Evolutionary conservation across 2,888 invertebrate genomes (phyloP).

Genomic region (Cosmopolites sordidus): DNA sequence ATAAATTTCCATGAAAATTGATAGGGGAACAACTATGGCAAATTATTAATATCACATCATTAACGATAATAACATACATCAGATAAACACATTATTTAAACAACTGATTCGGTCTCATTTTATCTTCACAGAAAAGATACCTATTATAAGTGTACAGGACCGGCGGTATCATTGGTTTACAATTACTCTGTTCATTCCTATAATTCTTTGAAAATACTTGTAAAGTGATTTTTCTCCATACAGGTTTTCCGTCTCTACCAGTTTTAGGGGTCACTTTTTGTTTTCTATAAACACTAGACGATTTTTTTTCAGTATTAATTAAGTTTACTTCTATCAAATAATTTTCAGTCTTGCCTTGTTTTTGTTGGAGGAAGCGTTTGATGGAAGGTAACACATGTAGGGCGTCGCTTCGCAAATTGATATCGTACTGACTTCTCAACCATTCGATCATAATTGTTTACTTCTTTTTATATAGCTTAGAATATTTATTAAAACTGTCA

Average conservation of each 20-base stretch:
- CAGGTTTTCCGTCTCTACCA: conserved; percentile 21
- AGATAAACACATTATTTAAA: too few species aligned
- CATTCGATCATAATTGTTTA: conserved; percentile 31
- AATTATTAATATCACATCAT: too few species aligned
- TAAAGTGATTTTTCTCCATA: conserved; percentile 36
- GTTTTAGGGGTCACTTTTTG: not conserved
- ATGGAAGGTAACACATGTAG: conserved; percentile 27
- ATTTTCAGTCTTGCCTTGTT: conserved; percentile 20
- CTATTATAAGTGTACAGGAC: conserved; percentile 40
- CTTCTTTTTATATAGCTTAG: too few species aligned
- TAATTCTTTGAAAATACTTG: conserved; percentile 34
- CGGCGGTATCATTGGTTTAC: conserved; percentile 36
- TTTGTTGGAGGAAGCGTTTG: conserved; percentile 28
- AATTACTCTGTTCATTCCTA: conserved; percentile 32
- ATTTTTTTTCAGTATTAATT: conserved; percentile 3
- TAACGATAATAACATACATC: too few species aligned
- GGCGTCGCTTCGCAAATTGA: conserved; percentile 30
- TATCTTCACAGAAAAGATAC: too few species aligned
- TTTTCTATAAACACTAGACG: not conserved
- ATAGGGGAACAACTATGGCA: too few species aligned
- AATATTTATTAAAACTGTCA: too few species aligned
- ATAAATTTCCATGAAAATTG: too few species aligned
- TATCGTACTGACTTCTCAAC: conserved; percentile 33
- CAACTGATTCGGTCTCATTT: too few species aligned
- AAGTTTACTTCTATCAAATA: conserved; percentile 25